phyloP scores from a whole-genome alignment of 2,888 invertebrate genomes.

The Pheosia tremula region DNA sequence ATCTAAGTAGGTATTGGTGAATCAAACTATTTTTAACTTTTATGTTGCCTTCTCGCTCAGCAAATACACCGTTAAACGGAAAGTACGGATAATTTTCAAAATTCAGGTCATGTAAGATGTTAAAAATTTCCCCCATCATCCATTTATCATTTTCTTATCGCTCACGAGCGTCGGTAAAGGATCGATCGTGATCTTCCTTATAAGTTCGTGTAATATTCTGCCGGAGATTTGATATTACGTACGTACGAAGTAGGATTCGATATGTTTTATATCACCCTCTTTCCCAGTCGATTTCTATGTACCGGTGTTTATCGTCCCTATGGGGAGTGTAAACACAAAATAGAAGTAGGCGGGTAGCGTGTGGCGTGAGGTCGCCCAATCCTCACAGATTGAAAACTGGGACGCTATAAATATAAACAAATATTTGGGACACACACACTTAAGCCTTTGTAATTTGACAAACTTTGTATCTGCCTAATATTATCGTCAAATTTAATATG shows the following conservation, averaged over 20 bases:
- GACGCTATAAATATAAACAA: constrained; percentile 23
- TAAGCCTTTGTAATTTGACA: not conserved
- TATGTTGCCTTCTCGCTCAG: no score
- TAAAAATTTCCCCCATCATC: constrained; percentile 27
- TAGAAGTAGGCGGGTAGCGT: constrained; percentile 22
- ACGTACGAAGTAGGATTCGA: constrained; percentile 33
- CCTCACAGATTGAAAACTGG: constrained; percentile 31
- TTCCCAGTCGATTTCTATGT: constrained; percentile 48
- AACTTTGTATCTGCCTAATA: not conserved
- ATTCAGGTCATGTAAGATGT: constrained; percentile 19
- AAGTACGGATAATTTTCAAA: constrained; percentile 19
- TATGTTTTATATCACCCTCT: constrained; percentile 46
- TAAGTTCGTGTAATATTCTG: constrained; percentile 19
- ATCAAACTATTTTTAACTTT: no score
- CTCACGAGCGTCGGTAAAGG: constrained; percentile 13
- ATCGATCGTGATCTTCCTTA: constrained; percentile 26
- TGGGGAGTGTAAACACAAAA: constrained; percentile 47
- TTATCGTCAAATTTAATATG: not conserved
- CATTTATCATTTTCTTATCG: constrained; percentile 33
- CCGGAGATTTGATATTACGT: constrained; percentile 18
- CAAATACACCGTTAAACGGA: constrained; percentile 20
- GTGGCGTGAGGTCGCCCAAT: constrained; percentile 31
- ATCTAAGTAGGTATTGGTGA: no score
- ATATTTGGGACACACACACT: not conserved
- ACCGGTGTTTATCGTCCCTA: constrained; percentile 48